These are phyloP conservation scores for Sinopyrophorus schimmeli DNA, from an alignment of 2,888 invertebrate genomes.

Conservation along the genomic window DNA sequence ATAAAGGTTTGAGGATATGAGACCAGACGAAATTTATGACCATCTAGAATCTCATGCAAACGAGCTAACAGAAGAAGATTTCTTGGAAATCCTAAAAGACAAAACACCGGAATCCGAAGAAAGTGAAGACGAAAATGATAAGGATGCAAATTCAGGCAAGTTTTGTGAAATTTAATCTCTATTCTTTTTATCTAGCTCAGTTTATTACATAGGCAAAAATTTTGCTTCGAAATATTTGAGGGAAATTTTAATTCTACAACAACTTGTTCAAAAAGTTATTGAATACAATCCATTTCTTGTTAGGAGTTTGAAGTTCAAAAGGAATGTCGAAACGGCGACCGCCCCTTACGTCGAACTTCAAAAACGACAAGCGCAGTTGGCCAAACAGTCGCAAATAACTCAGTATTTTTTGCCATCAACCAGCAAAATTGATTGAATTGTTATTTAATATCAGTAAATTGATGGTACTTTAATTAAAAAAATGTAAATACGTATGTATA, in stretches of 20 bases:
- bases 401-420: background rate
- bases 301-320: conserved; percentile 4
- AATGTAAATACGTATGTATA: no score
- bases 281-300: background rate
- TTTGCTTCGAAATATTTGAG: background rate
- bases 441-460: no score
- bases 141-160: no score
- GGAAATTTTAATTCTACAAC: no score
- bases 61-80: conserved; percentile 3
- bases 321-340: conserved; percentile 4
- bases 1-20: conserved; percentile 8
- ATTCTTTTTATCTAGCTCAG: no score
- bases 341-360: conserved; percentile 4
- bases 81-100: background rate
- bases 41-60: background rate
- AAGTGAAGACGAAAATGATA: conserved; percentile 7
- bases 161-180: no score
- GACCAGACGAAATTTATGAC: conserved; percentile 2
- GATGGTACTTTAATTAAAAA: no score
- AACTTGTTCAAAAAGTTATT: background rate
- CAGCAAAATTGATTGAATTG: no score
- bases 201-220: no score
- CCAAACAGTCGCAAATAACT: conserved; percentile 5
- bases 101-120: background rate
- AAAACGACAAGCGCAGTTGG: conserved; percentile 3